phyloP scores from a whole-genome alignment of 2,797 vertebrate genomes.

The Prunella strophiata region DNA sequence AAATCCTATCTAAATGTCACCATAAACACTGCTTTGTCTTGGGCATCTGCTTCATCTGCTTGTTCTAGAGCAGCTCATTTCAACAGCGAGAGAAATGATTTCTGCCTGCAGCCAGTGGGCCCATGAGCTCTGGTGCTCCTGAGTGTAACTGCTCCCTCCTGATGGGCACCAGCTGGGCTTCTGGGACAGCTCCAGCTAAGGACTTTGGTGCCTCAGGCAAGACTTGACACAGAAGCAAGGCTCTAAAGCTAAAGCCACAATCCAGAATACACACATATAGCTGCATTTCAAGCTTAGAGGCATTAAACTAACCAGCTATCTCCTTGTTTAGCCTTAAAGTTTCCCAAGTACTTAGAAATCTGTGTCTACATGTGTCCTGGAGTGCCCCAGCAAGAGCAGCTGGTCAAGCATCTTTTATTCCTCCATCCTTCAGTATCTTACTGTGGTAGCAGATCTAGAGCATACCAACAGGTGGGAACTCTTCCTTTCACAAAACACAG shows the following conservation, averaged over 20 bases:
- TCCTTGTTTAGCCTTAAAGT: not conserved
- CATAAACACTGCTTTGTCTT: not conserved
- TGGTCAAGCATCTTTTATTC: not conserved
- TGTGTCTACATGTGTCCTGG: not conserved
- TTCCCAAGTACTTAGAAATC: not conserved
- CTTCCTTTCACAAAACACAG: not conserved
- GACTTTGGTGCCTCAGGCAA: not conserved
- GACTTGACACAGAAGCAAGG: not conserved
- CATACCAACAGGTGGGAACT: not conserved
- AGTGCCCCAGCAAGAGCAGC: not conserved
- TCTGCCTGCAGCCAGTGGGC: not conserved
- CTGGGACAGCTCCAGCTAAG: not conserved
- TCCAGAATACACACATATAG: not conserved
- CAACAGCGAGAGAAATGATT: not conserved
- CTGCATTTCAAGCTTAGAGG: not conserved
- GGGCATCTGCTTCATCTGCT: not conserved
- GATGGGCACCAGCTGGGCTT: constrained; percentile 13
- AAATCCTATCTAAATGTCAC: not conserved
- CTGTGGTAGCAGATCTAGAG: not conserved
- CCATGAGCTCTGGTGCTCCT: not conserved
- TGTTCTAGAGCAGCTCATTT: not conserved
- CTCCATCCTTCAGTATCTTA: not conserved
- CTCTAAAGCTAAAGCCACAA: not conserved
- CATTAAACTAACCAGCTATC: not conserved
- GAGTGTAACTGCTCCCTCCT: not conserved